Evolutionary conservation across 1,140 invertebrate genomes (phyloP).

Genomic region (Sitophilus oryzae): DNA sequence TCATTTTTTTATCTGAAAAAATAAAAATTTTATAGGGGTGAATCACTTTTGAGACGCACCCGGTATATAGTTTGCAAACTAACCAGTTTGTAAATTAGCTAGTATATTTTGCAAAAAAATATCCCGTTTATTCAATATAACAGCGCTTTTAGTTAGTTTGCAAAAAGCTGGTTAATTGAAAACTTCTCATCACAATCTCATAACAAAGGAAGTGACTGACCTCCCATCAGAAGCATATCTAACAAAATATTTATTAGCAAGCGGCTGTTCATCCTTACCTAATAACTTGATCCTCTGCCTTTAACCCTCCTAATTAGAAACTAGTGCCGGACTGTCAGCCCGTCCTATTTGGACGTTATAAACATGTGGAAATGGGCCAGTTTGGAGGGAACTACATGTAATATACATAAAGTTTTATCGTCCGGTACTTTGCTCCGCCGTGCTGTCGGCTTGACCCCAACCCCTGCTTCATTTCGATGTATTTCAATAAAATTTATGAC

Average conservation of each 20-base stretch:
- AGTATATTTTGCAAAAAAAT: no score
- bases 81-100: no score
- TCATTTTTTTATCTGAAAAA: no score
- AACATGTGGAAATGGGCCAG: conserved; percentile 28
- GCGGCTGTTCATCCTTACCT: background rate
- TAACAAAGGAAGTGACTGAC: no score
- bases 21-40: no score
- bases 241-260: background rate
- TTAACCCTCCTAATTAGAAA: conserved; percentile 26
- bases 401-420: conserved; percentile 44
- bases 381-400: conserved; percentile 31
- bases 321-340: conserved; percentile 19
- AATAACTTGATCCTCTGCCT: background rate
- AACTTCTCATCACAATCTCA: no score
- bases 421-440: conserved; percentile 35
- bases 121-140: no score
- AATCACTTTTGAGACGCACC: no score
- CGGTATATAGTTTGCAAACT: no score
- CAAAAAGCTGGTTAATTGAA: no score
- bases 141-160: no score
- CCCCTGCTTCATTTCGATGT: conserved; percentile 29
- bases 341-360: conserved; percentile 30
- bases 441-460: conserved; percentile 36
- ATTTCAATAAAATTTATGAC: conserved; percentile 22
- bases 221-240: no score